These are phyloP conservation scores for Gallirallus australis DNA, from an alignment of 2,797 vertebrate genomes.

Conservation along the genomic window DNA sequence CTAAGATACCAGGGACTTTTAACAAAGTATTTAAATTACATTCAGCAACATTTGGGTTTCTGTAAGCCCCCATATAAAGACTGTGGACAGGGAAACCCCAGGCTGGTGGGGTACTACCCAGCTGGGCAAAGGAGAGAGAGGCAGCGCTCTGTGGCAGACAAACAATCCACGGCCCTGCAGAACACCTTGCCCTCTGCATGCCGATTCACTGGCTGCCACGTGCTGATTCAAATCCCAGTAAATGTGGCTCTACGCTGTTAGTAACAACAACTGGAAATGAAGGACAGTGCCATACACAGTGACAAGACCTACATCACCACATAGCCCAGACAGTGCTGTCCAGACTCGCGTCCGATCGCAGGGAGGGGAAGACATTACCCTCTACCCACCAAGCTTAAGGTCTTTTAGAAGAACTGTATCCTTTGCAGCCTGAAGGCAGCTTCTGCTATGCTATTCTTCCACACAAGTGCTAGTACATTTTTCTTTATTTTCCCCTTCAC, in stretches of 20 bases:
- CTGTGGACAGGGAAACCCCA: not conserved
- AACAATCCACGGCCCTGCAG: accelerated
- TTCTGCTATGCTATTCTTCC: not conserved
- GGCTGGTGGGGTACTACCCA: not conserved
- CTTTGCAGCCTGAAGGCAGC: not conserved
- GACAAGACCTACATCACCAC: not conserved
- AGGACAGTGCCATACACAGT: not conserved
- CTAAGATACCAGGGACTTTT: not conserved
- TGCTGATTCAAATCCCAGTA: not conserved
- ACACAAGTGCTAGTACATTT: not conserved
- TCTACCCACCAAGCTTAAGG: not conserved
- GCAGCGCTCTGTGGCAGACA: not conserved
- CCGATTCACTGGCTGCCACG: not conserved
- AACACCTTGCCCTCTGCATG: accelerated
- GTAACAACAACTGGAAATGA: not conserved
- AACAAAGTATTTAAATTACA: not conserved
- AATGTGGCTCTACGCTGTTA: not conserved
- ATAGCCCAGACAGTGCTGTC: not conserved
- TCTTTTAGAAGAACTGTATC: not conserved
- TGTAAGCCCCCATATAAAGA: not conserved
- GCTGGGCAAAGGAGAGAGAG: accelerated
- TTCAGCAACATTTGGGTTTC: not conserved
- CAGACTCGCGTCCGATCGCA: accelerated
- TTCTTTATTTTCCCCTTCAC: conserved; percentile 1
- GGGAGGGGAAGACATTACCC: not conserved